phyloP scores from a whole-genome alignment of 2,113 vertebrate species.

The Ochotona princeps region DNA sequence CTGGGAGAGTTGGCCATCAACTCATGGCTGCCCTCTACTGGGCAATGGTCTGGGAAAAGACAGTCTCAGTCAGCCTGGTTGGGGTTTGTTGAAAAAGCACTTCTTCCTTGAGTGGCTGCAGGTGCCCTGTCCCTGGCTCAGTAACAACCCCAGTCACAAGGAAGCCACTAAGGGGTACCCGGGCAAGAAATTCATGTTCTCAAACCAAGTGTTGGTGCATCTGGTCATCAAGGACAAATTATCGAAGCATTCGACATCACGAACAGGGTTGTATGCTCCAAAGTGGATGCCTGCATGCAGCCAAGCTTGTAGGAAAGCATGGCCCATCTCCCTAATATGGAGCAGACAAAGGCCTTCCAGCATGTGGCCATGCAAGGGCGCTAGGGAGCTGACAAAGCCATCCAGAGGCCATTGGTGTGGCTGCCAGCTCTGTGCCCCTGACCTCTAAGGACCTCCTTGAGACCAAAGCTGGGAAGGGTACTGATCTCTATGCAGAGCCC shows the following conservation, averaged over 20 bases:
- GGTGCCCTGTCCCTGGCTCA: constrained; percentile 98
- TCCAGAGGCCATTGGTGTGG: constrained; percentile 90
- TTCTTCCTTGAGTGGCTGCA: constrained; percentile 99
- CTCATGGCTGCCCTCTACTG: constrained; percentile 98
- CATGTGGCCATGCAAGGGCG: constrained; percentile 97
- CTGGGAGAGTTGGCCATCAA: constrained; percentile 95
- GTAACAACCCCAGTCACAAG: constrained; percentile 97
- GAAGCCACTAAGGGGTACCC: constrained; percentile 99
- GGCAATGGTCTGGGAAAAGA: constrained; percentile 98
- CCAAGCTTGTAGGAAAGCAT: constrained; percentile 97
- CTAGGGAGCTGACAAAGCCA: constrained; percentile 93
- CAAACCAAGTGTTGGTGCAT: constrained; percentile 93
- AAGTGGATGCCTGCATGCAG: constrained; percentile 97
- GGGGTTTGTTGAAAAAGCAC: constrained; percentile 95
- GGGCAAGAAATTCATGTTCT: constrained; percentile 98
- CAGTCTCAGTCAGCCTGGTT: constrained; percentile 95
- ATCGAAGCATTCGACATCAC: constrained; percentile 98
- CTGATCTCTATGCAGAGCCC: constrained; percentile 97
- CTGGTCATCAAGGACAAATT: constrained; percentile 95
- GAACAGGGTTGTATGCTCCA: constrained; percentile 96
- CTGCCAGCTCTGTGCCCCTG: constrained; percentile 89
- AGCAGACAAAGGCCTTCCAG: constrained; percentile 97
- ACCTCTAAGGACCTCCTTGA: constrained; percentile 99
- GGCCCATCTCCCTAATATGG: constrained; percentile 97
- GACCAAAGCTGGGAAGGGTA: constrained; percentile 97